Evolutionary conservation across 2,888 invertebrate genomes (phyloP), one percentile per base, ranked within the genome.

Genomic region (Lacanobia wlatinum): DNA sequence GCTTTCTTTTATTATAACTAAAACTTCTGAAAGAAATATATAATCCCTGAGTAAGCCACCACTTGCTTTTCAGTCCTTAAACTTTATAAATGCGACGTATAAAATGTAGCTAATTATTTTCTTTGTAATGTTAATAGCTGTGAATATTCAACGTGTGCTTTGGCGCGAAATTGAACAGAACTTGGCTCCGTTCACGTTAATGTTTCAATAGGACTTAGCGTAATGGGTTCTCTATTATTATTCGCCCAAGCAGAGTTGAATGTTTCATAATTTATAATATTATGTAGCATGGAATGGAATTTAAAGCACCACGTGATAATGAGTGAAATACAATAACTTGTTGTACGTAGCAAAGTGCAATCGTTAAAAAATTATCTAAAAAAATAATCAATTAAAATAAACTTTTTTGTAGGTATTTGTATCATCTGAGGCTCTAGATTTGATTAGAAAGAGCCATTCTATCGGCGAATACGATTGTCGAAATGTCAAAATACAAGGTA

Each of bases 151-250:
- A 43, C 75, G 60, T 75, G 60, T 34, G 34, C 16, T 48, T 21
- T 48, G 28, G 52, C 12, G 59, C 28, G 28, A 74, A 74, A 59
- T 63, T 28, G 18, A 59, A 56, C 55, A 23, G 64, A 73, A 61
- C 64, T 56, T 64, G 52, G 40, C 21, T 56, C 55, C 12, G 23
- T 43, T 61, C 52, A 28, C 53, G 60, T 61, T 48, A 40, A 64
- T 73, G 64, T 78, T 73, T 77, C 21, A 73, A 73, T 67, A 60
- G 46, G 56, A 55, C 56, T 78, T 56, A 61, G 60, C 34, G n/a
- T 78, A 78, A 78, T 78, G 67, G 71, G 18, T 71, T 62, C 23
- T 28, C 62, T 50, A 55, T 71, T 71, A 66, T 53, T 59, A 76
- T 60, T 64, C n/a, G 3, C 21, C 10, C n/a, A 55, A 77, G 58